Conservation (phyloP, 2,113 vertebrate species). For the Paramormyrops kingsleyae region DNA sequence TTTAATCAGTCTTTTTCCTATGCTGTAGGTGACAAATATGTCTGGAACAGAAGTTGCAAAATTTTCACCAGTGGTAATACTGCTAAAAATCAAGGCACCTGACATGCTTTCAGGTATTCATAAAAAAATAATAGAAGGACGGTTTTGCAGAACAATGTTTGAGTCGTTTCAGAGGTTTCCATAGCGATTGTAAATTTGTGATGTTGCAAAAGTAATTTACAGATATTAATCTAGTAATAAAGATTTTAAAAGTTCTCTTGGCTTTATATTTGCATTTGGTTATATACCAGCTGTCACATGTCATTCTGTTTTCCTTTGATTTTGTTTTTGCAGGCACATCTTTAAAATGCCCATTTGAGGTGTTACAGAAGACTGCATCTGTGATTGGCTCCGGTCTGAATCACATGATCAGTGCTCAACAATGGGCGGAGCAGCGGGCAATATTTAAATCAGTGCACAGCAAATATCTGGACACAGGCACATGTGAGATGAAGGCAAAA, state of each 20-base stretch:
- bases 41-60: conserved; percentile 40
- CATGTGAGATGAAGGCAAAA: conserved; percentile 24
- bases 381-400: conserved; percentile 61
- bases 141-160: not conserved
- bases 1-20: not conserved
- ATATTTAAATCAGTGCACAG: conserved; percentile 43
- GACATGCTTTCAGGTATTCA: conserved; percentile 60
- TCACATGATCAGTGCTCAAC: conserved; percentile 57
- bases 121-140: not conserved
- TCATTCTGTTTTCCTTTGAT: not conserved
- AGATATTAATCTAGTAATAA: not conserved
- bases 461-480: not conserved
- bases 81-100: conserved; percentile 66
- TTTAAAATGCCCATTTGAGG: conserved; percentile 54
- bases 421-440: conserved; percentile 50
- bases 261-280: not conserved
- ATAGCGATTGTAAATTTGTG: not conserved
- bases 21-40: conserved; percentile 28
- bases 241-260: not conserved
- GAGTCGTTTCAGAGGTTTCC: not conserved
- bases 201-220: not conserved
- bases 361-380: conserved; percentile 48
- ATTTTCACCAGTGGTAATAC: conserved; percentile 50
- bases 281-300: not conserved
- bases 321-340: conserved; percentile 46